Evolutionary conservation across 2,888 invertebrate species (phyloP).

Genomic region (Apodemia mormo): DNA sequence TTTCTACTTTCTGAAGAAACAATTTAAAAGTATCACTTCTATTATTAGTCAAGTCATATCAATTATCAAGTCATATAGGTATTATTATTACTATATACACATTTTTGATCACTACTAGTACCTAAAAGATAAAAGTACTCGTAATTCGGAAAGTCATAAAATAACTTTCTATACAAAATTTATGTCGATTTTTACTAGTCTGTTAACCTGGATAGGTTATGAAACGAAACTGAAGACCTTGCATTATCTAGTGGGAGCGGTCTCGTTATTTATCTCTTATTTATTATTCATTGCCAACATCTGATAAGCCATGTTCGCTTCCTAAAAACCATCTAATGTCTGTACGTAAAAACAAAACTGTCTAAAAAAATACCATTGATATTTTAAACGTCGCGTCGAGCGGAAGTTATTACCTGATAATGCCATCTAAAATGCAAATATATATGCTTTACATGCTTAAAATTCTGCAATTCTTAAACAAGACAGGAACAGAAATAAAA

Average conservation of each 20-base stretch:
- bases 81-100: no score
- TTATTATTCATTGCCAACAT: constrained; percentile 7
- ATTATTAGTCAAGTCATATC: no score
- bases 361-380: constrained; percentile 20
- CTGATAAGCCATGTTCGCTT: constrained; percentile 15
- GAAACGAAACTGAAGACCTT: constrained; percentile 6
- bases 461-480: background rate
- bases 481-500: background rate
- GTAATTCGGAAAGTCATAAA: no score
- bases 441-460: background rate
- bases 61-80: no score
- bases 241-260: background rate
- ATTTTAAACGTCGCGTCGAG: constrained; percentile 8
- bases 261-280: constrained; percentile 9
- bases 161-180: no score
- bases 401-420: constrained; percentile 38
- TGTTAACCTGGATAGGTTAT: background rate
- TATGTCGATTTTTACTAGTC: no score
- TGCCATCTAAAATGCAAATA: constrained; percentile 19
- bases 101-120: no score
- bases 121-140: no score
- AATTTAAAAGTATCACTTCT: no score
- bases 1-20: no score
- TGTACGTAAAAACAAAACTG: constrained; percentile 16
- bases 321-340: constrained; percentile 5